Base-by-base conservation (phyloP, 1,140 invertebrate genomes). In the Eurytemora carolleeae region DNA sequence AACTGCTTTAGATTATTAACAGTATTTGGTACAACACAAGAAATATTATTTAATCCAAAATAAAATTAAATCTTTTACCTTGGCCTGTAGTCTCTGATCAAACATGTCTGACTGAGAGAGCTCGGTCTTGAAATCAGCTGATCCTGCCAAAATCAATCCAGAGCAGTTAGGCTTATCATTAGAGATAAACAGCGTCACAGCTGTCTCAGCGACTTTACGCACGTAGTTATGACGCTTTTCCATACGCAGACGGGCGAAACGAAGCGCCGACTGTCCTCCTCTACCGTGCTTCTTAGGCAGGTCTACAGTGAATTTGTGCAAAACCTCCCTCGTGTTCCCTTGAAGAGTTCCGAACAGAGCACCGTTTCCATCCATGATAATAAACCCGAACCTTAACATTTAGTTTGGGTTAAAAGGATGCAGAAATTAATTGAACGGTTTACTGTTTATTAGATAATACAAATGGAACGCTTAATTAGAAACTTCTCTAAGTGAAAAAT, bases 201-300 rank as follows among this genome's bases (percentile, higher is more conserved):
- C 94, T 1, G 94, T 92, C 78, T 99, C 96, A 19, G 95, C 94
- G 56, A 99, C 67, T 80, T 99, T 98, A 66, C 96, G 78, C 26
- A 98, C 93, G 72, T 99, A 99, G 73, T 99, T 99, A 78, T 99
- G 96, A 66, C 96, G 79, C 71, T 99, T 99, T 78, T 99, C 96
- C 92, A 98, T 97, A 69, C 96, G 81, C 63, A 99, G 78, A 77
- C 96, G 88, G 61, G 95, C 95, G 78, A 99, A 99, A 84, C 96
- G 92, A 64, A 98, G 76, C 21, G 96, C 95, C 44, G 96, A 99
- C 74, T 99, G 96, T 82, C 96, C 95, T 79, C 96, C 96, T 77
- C 95, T 84, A 82, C 95, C 96, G 76, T 99, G 96, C 74, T 99
- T 99, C 76, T 99, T 99, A 1, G 96, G 96, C 70, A 99, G 77